phyloP scores from a whole-genome alignment of 2,797 vertebrate genomes.

The Parauchenoglanis punctatus region DNA sequence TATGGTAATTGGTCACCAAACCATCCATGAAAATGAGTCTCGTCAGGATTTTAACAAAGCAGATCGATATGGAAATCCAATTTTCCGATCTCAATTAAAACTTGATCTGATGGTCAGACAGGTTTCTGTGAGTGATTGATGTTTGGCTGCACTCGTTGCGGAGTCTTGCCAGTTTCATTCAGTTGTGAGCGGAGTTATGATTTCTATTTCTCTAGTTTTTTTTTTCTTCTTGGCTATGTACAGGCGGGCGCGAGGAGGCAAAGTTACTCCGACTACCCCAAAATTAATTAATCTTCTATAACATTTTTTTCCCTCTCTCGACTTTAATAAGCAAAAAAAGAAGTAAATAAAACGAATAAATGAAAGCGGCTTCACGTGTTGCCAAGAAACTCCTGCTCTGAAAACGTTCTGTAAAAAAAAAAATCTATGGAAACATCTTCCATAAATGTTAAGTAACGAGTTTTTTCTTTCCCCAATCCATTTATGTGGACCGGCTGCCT shows the following conservation, averaged over 20 bases:
- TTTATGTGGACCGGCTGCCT: neutral
- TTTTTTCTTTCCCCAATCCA: neutral
- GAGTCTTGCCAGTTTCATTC: neutral
- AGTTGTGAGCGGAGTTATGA: neutral
- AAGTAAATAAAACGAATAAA: too few species aligned
- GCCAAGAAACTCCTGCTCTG: too few species aligned
- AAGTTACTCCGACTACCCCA: neutral
- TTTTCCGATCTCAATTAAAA: neutral
- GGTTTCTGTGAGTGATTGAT: neutral
- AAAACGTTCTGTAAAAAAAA: too few species aligned
- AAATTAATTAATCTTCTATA: neutral
- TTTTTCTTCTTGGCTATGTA: neutral
- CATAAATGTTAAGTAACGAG: neutral
- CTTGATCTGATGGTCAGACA: neutral
- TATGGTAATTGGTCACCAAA: conserved; percentile 7
- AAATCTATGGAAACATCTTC: neutral
- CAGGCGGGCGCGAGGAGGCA: neutral
- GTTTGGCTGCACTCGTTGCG: neutral
- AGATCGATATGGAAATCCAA: neutral
- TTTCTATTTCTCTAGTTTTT: neutral
- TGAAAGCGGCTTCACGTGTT: too few species aligned
- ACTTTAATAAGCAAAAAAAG: too few species aligned
- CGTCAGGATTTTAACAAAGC: neutral
- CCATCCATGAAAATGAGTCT: conserved; percentile 6
- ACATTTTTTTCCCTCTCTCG: too few species aligned